A percentile compares a stretch with the other conserved stretches of the same genome.
phyloP scores from a whole-genome alignment of 1,140 invertebrate species.

The Matsumurasca onukii region DNA sequence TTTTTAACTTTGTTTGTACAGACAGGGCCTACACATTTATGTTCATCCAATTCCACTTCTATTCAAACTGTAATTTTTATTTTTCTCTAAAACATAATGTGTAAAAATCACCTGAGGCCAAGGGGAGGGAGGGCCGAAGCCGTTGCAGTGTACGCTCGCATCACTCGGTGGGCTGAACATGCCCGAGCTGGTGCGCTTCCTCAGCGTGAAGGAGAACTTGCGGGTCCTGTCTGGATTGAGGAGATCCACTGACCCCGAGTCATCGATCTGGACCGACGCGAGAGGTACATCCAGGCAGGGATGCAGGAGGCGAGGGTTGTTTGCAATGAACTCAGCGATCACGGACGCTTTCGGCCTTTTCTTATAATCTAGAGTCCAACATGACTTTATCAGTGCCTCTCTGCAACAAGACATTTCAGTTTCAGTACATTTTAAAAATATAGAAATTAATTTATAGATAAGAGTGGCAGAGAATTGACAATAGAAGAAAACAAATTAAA shows the following conservation, averaged over 20 bases:
- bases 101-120: not conserved
- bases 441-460: too few relatives aligned
- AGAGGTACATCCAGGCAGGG: constrained; percentile 78
- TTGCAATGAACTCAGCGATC: constrained; percentile 76
- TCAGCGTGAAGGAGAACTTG: constrained; percentile 15
- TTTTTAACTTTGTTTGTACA: not conserved
- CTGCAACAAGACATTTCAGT: constrained; percentile 57
- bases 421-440: too few relatives aligned
- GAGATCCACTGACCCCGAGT: constrained; percentile 50
- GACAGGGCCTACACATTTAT: not conserved
- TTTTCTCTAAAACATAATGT: not conserved
- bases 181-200: constrained; percentile 5
- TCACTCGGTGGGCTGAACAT: not conserved
- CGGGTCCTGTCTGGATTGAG: not conserved
- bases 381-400: constrained; percentile 69
- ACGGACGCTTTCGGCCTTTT: constrained; percentile 72
- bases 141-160: not conserved
- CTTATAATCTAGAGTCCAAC: constrained; percentile 71
- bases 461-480: too few relatives aligned
- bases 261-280: constrained; percentile 67
- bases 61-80: not conserved
- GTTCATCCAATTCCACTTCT: not conserved
- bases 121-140: not conserved
- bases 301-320: constrained; percentile 70
- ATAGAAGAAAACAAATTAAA: too few relatives aligned